Base-by-base conservation (phyloP, 1,140 invertebrate genomes). In the Anastrepha ludens region DNA sequence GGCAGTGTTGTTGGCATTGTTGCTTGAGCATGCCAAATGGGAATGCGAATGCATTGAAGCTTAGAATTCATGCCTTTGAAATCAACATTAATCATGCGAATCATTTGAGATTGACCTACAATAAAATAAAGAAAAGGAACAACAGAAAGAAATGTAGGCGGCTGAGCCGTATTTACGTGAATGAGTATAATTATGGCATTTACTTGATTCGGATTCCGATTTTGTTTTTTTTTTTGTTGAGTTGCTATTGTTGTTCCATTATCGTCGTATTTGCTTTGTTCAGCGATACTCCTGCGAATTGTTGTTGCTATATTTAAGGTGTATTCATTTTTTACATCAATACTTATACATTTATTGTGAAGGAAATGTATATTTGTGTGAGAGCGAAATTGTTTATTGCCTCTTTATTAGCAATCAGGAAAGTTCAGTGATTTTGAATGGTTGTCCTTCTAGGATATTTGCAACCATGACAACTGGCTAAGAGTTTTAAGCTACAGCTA, bases 91-190 rank as follows among this genome's bases (percentile, higher is more conserved):
- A 67, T 67, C 67, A 11, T 41, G 39, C 67, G 39, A 70, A 70
- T 70, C 67, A 70, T 41, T 70, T 44, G 67, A 41, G 67, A 74
- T 74, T 74, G 67, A 74, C 41, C 67, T 74, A n/a, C 41, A 74
- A 74, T 4, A 62, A 62, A 62, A 62, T 4, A 62, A 62, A 11
- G 15, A 62, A 15, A 62, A 62, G 15, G 60, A 15, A n/a, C 60
- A 62, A n/a, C 60, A 62, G 15, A 1, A 58, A 44, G 11, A 39
- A 47, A 13, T 3, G 44, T 7, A 44, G 44, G 13, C 44, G 13
- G 41, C 17, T 39, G 44, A 70, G 41, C 44, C 67, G 67, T 47
- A 74, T 74, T 74, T 74, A 44, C 44, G 41, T 47, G 67, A 47
- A 47, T 74, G 67, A 15, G 39, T 8, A 47, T 47, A 47, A 74